These are phyloP conservation scores for Ochropleura leucogaster DNA, from an alignment of 2,888 invertebrate genomes.

Conservation along the genomic window DNA sequence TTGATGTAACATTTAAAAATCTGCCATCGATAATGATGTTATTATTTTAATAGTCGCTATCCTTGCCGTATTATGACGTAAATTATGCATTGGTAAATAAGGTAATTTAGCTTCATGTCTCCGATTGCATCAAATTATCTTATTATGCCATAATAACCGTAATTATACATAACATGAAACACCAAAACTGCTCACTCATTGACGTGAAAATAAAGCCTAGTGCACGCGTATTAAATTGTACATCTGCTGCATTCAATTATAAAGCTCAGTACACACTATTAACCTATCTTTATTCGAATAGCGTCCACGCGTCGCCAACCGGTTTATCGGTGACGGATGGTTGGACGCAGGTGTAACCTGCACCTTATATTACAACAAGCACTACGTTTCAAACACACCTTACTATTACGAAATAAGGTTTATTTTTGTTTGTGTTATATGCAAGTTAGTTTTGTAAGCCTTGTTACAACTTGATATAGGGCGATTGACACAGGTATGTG, in stretches of 20 bases:
- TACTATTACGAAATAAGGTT: conserved; percentile 40
- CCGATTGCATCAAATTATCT: conserved; percentile 5
- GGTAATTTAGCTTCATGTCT: not conserved
- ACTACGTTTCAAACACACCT: conserved; percentile 41
- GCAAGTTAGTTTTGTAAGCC: conserved; percentile 27
- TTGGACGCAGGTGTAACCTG: conserved; percentile 75
- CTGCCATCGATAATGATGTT: conserved; percentile 1
- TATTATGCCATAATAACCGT: not conserved
- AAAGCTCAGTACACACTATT: conserved; percentile 52
- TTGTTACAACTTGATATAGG: conserved; percentile 71
- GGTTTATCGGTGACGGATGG: conserved; percentile 75
- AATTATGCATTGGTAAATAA: not conserved
- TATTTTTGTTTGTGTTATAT: conserved; percentile 39
- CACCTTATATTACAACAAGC: conserved; percentile 51
- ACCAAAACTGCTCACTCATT: not conserved
- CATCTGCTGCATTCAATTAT: conserved; percentile 43
- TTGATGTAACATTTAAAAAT: conserved; percentile 4
- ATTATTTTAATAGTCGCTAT: not conserved
- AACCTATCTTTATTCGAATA: conserved; percentile 53
- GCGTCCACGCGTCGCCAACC: conserved; percentile 59
- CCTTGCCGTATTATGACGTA: not conserved
- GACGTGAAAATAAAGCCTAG: conserved; percentile 5
- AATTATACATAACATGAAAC: not conserved
- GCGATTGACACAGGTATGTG: conserved; percentile 77
- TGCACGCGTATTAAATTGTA: conserved; percentile 3